A percentile compares a stretch with the other conserved stretches of the same genome.
These are phyloP conservation scores for Atopsyche davidsoni DNA, from an alignment of 1,140 invertebrate species.

Conservation along the genomic window DNA sequence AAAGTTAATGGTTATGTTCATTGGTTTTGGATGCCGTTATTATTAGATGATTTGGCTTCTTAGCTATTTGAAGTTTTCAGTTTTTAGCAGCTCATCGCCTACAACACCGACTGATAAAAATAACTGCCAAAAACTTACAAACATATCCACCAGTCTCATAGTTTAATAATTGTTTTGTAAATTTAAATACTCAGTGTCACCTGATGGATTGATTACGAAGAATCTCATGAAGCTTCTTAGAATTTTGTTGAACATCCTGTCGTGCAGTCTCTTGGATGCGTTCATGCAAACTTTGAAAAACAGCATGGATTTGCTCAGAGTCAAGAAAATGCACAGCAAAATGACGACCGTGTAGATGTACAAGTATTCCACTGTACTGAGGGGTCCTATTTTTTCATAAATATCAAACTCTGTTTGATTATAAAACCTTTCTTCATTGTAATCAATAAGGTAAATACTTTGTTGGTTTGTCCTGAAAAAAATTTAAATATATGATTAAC, in stretches of 20 bases:
- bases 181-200: slow-evolving; percentile 34
- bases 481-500: neutral
- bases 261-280: slow-evolving; percentile 71
- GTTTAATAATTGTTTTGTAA: slow-evolving; percentile 7
- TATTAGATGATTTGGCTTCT: slow-evolving; percentile 65
- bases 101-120: slow-evolving; percentile 53
- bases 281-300: slow-evolving; percentile 78
- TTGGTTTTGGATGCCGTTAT: slow-evolving; percentile 83
- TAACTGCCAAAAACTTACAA: slow-evolving; percentile 4
- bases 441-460: slow-evolving; percentile 1
- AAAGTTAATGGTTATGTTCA: slow-evolving; percentile 40
- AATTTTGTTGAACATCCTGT: slow-evolving; percentile 72
- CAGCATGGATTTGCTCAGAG: slow-evolving; percentile 55
- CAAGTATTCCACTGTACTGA: slow-evolving; percentile 42
- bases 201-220: slow-evolving; percentile 77
- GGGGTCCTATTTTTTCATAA: slow-evolving; percentile 39
- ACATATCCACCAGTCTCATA: neutral
- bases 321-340: slow-evolving; percentile 47
- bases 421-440: no score
- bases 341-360: slow-evolving; percentile 45
- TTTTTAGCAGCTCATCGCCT: no score
- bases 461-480: slow-evolving; percentile 22
- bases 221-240: slow-evolving; percentile 73
- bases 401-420: slow-evolving; percentile 33
- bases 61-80: no score